Conservation (phyloP, 2,113 vertebrate species). For the Solea solea region DNA sequence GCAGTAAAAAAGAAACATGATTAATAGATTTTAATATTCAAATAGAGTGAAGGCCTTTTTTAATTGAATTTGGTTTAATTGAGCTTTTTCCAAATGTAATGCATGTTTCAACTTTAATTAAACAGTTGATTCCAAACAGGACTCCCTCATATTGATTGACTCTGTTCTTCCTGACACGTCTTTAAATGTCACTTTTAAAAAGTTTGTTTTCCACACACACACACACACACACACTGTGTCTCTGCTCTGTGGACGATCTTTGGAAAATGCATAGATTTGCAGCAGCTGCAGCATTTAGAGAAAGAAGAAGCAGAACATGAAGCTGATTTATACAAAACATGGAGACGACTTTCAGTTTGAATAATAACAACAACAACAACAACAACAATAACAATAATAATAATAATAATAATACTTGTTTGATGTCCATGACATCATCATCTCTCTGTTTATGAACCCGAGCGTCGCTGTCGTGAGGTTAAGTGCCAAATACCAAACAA, state of each 20-base stretch:
- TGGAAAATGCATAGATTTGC: slow-evolving; percentile 84
- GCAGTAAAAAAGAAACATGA: neutral
- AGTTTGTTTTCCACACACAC: neutral
- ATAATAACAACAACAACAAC: no score
- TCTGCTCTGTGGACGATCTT: slow-evolving; percentile 74
- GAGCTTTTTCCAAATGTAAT: no score
- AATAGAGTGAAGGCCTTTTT: no score
- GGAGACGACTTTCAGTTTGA: slow-evolving; percentile 48
- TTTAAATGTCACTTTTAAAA: no score
- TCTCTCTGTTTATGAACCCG: slow-evolving; percentile 53
- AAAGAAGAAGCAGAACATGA: slow-evolving; percentile 43
- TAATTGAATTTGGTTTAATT: no score
- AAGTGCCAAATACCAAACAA: slow-evolving; percentile 79
- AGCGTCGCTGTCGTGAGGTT: slow-evolving; percentile 65
- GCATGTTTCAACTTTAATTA: no score
- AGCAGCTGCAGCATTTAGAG: slow-evolving; percentile 76
- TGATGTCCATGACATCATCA: slow-evolving; percentile 49
- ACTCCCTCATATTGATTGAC: no score
- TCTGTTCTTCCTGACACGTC: no score
- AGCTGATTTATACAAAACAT: slow-evolving; percentile 56
- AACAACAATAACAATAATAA: no score
- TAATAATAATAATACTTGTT: slow-evolving; percentile 48
- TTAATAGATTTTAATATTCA: no score
- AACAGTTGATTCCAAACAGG: no score
- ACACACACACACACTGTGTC: slow-evolving; percentile 3